phyloP scores from a whole-genome alignment of 37 sponge, comb jelly and placozoan genomes.

The Aplysina aerophoba region DNA sequence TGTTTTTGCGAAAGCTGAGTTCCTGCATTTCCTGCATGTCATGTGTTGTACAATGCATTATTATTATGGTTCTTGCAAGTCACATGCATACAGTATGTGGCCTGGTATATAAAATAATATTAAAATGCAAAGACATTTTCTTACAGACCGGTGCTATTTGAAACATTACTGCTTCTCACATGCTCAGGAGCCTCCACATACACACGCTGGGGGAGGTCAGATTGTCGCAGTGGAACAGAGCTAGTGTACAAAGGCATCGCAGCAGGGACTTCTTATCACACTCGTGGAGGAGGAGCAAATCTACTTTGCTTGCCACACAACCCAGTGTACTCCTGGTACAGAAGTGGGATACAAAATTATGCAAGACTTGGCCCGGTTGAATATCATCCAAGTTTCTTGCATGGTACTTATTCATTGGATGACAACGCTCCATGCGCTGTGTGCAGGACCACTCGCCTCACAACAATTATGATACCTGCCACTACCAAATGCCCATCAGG shows the following conservation, averaged over 20 bases:
- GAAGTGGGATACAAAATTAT: not conserved
- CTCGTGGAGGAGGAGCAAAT: not conserved
- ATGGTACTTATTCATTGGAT: not conserved
- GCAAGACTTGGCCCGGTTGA: constrained; percentile 12
- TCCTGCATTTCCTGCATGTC: no score
- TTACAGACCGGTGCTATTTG: no score
- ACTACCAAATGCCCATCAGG: constrained; percentile 9
- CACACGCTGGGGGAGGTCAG: not conserved
- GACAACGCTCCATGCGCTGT: not conserved
- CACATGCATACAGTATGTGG: no score
- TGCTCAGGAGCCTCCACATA: constrained; percentile 1
- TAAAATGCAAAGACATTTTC: no score
- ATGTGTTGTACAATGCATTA: no score
- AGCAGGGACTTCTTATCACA: not conserved
- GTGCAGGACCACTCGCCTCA: not conserved
- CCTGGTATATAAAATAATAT: no score
- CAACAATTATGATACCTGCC: constrained; percentile 17
- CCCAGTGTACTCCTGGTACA: not conserved
- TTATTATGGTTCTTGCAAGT: no score
- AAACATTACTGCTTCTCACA: no score
- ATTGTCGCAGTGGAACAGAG: not conserved
- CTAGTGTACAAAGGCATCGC: constrained; percentile 1
- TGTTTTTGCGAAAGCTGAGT: no score
- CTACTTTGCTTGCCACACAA: constrained; percentile 12
- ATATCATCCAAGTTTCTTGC: not conserved